Evolutionary conservation across 2,888 invertebrate species (phyloP).

Genomic region (Rhagonycha lutea): DNA sequence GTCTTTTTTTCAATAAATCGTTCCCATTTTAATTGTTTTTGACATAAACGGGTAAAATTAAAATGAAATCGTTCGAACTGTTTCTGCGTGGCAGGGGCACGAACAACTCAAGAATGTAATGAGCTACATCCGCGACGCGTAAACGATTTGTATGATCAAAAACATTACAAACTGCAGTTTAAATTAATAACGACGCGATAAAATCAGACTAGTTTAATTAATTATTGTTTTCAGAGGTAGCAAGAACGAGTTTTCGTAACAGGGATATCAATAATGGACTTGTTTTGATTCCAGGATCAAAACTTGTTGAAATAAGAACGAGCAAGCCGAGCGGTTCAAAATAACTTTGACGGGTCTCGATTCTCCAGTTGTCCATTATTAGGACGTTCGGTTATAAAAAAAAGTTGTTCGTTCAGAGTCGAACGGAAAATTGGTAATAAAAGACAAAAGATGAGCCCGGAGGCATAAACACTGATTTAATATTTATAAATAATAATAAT

Average conservation of each 20-base stretch:
- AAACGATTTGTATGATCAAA: not conserved
- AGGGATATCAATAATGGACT: not conserved
- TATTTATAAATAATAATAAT: slow-evolving; percentile 28
- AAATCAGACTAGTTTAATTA: not conserved
- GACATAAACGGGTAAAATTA: not conserved
- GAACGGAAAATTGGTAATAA: not conserved
- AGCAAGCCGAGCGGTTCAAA: too few species aligned
- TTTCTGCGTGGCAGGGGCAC: not conserved
- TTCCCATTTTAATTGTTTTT: not conserved
- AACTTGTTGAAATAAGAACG: not conserved
- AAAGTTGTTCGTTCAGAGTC: not conserved
- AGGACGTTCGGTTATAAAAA: not conserved
- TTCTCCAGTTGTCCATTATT: not conserved
- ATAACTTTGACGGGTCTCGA: not conserved
- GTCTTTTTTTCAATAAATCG: not conserved
- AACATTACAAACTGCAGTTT: not conserved
- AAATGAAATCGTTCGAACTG: not conserved
- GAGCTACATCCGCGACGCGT: not conserved
- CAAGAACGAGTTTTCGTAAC: not conserved
- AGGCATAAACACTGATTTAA: not conserved
- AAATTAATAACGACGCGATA: not conserved
- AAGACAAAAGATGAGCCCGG: not conserved
- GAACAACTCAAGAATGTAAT: not conserved
- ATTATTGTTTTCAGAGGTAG: not conserved
- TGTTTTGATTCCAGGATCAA: not conserved